Conservation (phyloP, 2,888 invertebrate species). For the Nasonovia ribisnigri region DNA sequence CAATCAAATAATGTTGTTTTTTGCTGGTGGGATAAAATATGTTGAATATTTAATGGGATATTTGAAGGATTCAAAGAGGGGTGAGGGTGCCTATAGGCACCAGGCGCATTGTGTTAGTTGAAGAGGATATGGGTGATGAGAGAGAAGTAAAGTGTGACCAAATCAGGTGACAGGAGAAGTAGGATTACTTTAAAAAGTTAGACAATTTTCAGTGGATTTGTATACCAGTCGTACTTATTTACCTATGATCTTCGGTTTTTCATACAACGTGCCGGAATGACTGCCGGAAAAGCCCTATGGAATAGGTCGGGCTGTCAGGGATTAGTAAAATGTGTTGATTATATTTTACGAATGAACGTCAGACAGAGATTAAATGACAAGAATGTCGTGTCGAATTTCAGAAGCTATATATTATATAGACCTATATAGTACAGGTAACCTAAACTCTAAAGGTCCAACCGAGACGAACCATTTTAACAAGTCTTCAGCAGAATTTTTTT, state of each 20-base stretch:
- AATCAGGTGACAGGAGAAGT: neutral
- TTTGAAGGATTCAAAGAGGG: neutral
- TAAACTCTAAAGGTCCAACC: neutral
- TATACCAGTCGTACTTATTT: neutral
- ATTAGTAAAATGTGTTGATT: neutral
- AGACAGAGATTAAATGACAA: neutral
- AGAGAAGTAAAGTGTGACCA: neutral
- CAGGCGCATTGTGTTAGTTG: neutral
- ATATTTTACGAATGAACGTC: neutral
- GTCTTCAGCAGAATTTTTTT: neutral
- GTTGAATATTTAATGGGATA: too few relatives aligned
- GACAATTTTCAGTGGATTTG: too few relatives aligned
- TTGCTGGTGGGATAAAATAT: neutral
- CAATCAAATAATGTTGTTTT: neutral
- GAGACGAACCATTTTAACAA: neutral
- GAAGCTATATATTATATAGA: neutral
- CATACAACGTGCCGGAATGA: too few relatives aligned
- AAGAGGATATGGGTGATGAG: neutral
- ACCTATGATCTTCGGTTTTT: neutral
- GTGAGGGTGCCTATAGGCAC: neutral
- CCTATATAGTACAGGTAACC: neutral
- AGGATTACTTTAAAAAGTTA: too few relatives aligned
- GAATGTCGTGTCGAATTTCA: neutral
- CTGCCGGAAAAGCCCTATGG: too few relatives aligned
- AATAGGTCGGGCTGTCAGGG: too few relatives aligned